Base-by-base conservation (phyloP, 2,888 invertebrate genomes). In the Caenorhabditis sp. region DNA sequence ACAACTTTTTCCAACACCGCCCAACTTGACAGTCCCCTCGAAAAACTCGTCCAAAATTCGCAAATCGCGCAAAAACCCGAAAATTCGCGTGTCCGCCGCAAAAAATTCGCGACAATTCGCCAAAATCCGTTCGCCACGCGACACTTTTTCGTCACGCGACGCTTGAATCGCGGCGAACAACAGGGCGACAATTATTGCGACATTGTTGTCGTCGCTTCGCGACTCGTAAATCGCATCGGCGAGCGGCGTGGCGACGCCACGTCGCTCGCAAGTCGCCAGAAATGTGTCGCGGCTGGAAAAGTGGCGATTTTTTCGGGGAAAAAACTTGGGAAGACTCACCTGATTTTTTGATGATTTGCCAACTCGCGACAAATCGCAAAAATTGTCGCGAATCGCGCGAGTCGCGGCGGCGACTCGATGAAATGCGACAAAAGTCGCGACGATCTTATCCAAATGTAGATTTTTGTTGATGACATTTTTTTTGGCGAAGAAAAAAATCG, bases 401-500 rank as follows among this genome's bases (percentile, higher is more conserved):
- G 14, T 12, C 12, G 6, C 8, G 14, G 43, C 43, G 17, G 17
- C 6, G 17, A 36, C 5, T 36, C 31, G 10, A 43, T 51, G 23
- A 61, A 64, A 49, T 67, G 64, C 36, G 64, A 64, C 21, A 72
- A 64, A 6, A 67, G 67, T 23, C 72, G 67, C 31, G 58, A 53
- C 19, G 72, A 67, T n/a, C 72, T 67, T 12, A 72, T 50, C 72
- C 72, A 72, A 17, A 72, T 26, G 53, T 66, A 72, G 31, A 72
- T 72, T 53, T 53, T 61, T 17, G 67, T 62, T 10, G 31, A 31
- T 31, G 4, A 6, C 10, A 6, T 31, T 31, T 31, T 31, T 31
- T 31, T 31, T 31, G 4, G 4, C 31, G 31, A 31, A 10, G 31
- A 4, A 31, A 31, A 31, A 31, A 31, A n/a, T n/a, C n/a, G 4